Percentiles rank a stretch among this genome's conserved stretches.
Evolutionary conservation across 2,888 invertebrate genomes (phyloP).

Genomic region (Acanthosepion lycidas): DNA sequence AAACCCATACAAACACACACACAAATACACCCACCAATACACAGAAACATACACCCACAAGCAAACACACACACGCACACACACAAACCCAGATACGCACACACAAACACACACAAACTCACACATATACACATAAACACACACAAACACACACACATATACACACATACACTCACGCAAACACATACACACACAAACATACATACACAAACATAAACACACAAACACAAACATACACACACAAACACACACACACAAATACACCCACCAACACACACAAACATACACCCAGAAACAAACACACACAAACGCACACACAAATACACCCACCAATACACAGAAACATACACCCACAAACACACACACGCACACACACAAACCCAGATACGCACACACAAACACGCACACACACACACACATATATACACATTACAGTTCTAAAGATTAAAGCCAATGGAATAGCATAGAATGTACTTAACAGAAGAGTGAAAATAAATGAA

Average conservation of each 20-base stretch:
- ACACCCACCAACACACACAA: not conserved
- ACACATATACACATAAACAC: not conserved
- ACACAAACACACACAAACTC: not conserved
- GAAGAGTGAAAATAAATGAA: no score
- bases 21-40: no score
- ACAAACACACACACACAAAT: not conserved
- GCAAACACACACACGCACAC: not conserved
- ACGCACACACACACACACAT: not conserved
- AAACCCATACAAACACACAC: no score
- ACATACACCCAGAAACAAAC: not conserved
- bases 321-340: not conserved
- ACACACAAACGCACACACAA: not conserved
- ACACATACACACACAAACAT: not conserved
- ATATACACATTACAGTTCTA: not conserved
- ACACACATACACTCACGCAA: not conserved
- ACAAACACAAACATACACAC: not conserved
- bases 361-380: not conserved
- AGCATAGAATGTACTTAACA: no score
- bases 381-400: not conserved
- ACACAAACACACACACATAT: not conserved
- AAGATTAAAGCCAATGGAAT: no score
- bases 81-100: not conserved
- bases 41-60: no score
- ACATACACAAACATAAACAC: not conserved
- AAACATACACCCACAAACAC: not conserved